phyloP scores from a whole-genome alignment of 2,113 vertebrate species.

The Dolichotis patagonum region DNA sequence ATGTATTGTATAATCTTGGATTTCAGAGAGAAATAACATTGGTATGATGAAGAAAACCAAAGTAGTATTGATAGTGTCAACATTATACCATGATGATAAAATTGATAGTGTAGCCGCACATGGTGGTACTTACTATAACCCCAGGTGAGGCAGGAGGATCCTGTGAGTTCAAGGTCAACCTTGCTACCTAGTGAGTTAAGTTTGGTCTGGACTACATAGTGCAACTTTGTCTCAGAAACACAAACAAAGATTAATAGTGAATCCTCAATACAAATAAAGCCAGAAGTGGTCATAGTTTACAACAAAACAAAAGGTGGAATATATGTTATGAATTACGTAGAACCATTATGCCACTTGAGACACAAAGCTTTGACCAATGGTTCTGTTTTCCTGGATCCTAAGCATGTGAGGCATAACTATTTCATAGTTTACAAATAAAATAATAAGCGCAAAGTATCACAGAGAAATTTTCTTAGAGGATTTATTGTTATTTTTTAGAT shows the following conservation, averaged over 20 bases:
- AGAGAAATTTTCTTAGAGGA: not conserved
- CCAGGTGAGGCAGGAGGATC: not conserved
- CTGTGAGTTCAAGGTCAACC: not conserved
- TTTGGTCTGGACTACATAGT: not conserved
- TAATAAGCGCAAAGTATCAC: not conserved
- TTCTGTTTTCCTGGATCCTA: not conserved
- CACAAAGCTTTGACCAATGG: not conserved
- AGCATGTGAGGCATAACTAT: not conserved
- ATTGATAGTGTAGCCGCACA: not conserved
- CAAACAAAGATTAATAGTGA: not conserved
- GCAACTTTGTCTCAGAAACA: not conserved
- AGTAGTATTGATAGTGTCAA: not conserved
- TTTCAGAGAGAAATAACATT: not conserved
- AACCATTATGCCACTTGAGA: not conserved
- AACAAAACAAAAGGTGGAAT: not conserved
- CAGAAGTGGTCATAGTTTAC: not conserved
- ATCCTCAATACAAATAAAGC: not conserved
- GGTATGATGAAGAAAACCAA: not conserved
- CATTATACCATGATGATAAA: not conserved
- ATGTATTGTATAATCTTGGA: not conserved
- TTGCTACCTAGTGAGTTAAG: not conserved
- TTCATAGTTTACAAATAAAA: not conserved
- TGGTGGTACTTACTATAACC: not conserved
- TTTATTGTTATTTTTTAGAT: not conserved
- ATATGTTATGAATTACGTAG: not conserved